These are phyloP conservation scores for Coregonus sp. DNA, from an alignment of 2,797 vertebrate species.

Conservation along the genomic window DNA sequence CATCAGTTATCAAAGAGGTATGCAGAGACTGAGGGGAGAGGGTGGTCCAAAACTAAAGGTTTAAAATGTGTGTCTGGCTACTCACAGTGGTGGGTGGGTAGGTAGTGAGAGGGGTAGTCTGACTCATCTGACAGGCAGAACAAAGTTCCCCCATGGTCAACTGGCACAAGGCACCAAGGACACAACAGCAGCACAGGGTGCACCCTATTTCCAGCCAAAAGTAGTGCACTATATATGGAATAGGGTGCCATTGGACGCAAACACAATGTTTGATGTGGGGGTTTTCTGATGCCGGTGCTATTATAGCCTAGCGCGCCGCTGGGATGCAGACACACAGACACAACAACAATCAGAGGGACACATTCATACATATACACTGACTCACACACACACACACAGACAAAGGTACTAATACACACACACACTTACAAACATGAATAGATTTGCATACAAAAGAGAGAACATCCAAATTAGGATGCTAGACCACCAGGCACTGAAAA, in stretches of 20 bases:
- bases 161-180: conserved; percentile 36
- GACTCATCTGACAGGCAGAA: conserved; percentile 63
- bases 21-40: not conserved
- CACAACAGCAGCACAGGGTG: not conserved
- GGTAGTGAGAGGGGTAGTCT: conserved; percentile 26
- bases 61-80: not conserved
- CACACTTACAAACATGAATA: not conserved
- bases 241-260: not conserved
- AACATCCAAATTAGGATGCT: not conserved
- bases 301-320: not conserved
- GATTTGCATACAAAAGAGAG: not conserved
- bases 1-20: conserved; percentile 47
- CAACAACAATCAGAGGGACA: not conserved
- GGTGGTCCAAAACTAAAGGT: not conserved
- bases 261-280: conserved; percentile 6
- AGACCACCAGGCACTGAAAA: not conserved
- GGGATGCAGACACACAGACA: not conserved
- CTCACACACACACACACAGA: not conserved
- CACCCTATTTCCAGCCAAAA: not conserved
- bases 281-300: conserved; percentile 2
- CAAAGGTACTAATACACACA: not conserved
- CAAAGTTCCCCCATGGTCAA: conserved; percentile 59
- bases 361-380: conserved; percentile 7
- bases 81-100: not conserved
- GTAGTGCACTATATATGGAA: not conserved